Conservation (phyloP, 2,797 vertebrate species). For the Leucoraja ocellata region DNA sequence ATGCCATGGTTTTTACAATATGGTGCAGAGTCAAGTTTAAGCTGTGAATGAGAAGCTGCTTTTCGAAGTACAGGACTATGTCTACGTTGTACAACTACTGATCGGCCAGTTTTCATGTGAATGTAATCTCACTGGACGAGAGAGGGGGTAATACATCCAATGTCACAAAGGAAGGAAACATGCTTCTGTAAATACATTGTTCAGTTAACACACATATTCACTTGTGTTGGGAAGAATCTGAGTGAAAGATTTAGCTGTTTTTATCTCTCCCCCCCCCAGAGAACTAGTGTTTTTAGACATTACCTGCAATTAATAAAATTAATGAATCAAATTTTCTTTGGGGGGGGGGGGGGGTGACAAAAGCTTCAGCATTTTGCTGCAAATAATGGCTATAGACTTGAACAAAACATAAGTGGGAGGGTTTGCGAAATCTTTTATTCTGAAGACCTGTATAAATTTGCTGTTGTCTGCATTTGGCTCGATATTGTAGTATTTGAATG, state of each 20-base stretch:
- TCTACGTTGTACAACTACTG: neutral
- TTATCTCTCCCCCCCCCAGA: neutral
- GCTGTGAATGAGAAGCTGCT: neutral
- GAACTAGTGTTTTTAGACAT: neutral
- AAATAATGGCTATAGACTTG: neutral
- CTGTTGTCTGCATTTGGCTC: slow-evolving; percentile 13
- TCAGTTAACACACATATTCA: neutral
- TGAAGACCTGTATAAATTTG: slow-evolving; percentile 10
- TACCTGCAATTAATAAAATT: slow-evolving; percentile 2
- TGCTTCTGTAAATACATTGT: slow-evolving; percentile 18
- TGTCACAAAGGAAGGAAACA: neutral
- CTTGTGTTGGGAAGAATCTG: neutral
- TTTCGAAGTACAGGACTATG: neutral
- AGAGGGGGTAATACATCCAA: neutral
- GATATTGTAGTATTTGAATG: neutral
- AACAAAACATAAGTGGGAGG: neutral
- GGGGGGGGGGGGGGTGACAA: neutral
- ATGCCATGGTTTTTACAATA: neutral
- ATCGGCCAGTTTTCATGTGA: neutral
- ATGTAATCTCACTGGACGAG: slow-evolving; percentile 4
- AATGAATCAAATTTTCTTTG: neutral
- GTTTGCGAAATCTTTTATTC: neutral
- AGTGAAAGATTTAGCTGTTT: slow-evolving; percentile 19
- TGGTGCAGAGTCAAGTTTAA: slow-evolving; percentile 22
- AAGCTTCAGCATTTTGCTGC: neutral